Base-by-base conservation (phyloP, 2,888 invertebrate genomes). In the Agonum fuliginosum region DNA sequence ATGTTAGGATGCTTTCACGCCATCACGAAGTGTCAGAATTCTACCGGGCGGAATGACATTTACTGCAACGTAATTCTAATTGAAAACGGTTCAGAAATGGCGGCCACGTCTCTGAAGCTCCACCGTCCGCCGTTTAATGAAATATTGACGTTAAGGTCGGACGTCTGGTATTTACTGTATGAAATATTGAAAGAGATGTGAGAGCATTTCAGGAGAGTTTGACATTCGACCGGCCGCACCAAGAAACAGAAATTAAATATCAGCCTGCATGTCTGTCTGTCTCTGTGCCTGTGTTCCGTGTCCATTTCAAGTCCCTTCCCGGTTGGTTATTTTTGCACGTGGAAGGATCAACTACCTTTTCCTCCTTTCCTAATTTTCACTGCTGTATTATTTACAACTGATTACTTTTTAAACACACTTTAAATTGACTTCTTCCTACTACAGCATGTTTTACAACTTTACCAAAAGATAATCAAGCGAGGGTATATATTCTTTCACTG, bases 111-210 rank as follows among this genome's bases (percentile, higher is more conserved):
- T 71, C 75, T n/a, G 14, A 37, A n/a, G 67, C 46, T 46, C 43
- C 22, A 24, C 17, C 20, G 54, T 30, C 71, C 72, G 37, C 51
- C 77, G 51, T 77, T 77, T 77, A 77, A 77, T 77, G 77, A 77
- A 77, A 77, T 77, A 77, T 77, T 77, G 77, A 77, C 77, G 70
- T 70, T 70, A 70, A 77, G 77, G 77, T 77, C 77, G 77, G 77
- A 77, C 77, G 77, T 77, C 70, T 77, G 77, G 77, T 77, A 77
- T 77, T 77, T 77, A 77, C 77, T 70, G 77, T 77, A 77, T 77
- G 77, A 77, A 77, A 77, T 77, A 77, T 77, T 77, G 77, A 77
- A 77, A 77, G 58, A 69, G 70, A 77, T 77, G 70, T 77, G 77
- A 58, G 70, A 77, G 77, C 77, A 70, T 69, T 77, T 77, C 77